Base-by-base conservation (phyloP, 2,797 vertebrate species). In the Thalassophryne amazonica region DNA sequence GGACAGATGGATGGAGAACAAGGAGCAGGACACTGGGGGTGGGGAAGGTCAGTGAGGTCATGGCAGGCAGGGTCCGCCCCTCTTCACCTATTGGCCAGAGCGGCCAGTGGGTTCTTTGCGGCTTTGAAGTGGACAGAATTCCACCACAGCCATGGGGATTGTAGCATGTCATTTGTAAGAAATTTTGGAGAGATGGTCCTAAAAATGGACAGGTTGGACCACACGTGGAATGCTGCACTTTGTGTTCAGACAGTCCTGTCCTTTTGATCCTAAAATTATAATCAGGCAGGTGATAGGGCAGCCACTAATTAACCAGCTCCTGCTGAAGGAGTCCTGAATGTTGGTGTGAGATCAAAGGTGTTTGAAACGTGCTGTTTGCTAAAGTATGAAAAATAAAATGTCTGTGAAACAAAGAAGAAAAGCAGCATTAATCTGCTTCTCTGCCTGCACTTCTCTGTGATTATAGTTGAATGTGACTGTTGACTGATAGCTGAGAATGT, bases 141-240 rank as follows among this genome's bases (percentile, higher is more conserved):
- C 83, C 82, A 78, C 67, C 83, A 83, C 20, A 45, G 65, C 59
- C 55, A 81, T 83, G 83, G 59, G 86, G 85, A 88, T 86, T 89
- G 83, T 85, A 78, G 62, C 83, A 81, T 45, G 75, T 85, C 81
- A 69, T 85, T 85, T 85, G 82, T 75, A 66, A 71, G 67, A 76
- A 27, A 60, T 79, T 77, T 73, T 83, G 82, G 57, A 86, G 43
- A 77, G 78, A 74, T 71, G 73, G 65, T 85, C 82, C 77, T 85
- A 86, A 85, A 85, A 83, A 58, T 18, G 23, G 45, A 59, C 63
- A 63, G 52, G 57, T 29, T 54, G 50, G 35, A 48, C 52, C 42
- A 58, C 17, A 15, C 21, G 23, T 34, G 52, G 60, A 71, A 78
- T 75, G 62, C 42, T 49, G 49, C 40, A 47, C 60, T 83, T 61